These are phyloP conservation scores for Atta texana DNA, from an alignment of 1,140 invertebrate genomes.

Conservation along the genomic window DNA sequence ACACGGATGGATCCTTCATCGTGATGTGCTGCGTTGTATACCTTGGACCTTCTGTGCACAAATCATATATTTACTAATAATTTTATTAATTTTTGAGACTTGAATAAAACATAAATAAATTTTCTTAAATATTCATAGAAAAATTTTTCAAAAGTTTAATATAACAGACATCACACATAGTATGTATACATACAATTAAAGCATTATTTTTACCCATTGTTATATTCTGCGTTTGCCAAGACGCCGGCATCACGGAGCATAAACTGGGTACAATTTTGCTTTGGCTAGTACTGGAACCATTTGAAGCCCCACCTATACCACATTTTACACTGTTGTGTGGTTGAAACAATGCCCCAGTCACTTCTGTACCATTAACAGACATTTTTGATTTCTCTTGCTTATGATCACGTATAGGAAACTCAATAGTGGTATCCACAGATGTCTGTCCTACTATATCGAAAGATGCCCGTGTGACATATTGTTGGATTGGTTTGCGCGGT, in stretches of 20 bases:
- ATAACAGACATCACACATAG: neutral
- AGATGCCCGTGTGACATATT: constrained; percentile 87
- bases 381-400: constrained; percentile 81
- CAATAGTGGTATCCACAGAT: constrained; percentile 82
- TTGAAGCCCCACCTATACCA: constrained; percentile 77
- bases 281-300: constrained; percentile 73
- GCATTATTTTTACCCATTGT: constrained; percentile 79
- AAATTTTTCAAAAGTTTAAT: constrained; percentile 16
- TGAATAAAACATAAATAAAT: neutral
- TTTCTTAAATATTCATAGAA: neutral
- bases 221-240: constrained; percentile 80
- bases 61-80: constrained; percentile 46
- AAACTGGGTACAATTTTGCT: constrained; percentile 76
- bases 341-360: constrained; percentile 80
- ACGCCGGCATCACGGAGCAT: constrained; percentile 78
- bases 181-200: neutral
- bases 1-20: constrained; percentile 76
- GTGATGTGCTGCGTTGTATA: constrained; percentile 79
- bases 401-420: constrained; percentile 82
- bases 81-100: neutral
- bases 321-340: constrained; percentile 84
- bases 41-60: constrained; percentile 77
- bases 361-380: constrained; percentile 82
- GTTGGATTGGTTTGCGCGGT: constrained; percentile 79
- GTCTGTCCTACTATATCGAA: constrained; percentile 80